Percentiles rank a stretch among this genome's conserved stretches.
Evolutionary conservation across 2,797 vertebrate species (phyloP).

Genomic region (Taenioides sp.): DNA sequence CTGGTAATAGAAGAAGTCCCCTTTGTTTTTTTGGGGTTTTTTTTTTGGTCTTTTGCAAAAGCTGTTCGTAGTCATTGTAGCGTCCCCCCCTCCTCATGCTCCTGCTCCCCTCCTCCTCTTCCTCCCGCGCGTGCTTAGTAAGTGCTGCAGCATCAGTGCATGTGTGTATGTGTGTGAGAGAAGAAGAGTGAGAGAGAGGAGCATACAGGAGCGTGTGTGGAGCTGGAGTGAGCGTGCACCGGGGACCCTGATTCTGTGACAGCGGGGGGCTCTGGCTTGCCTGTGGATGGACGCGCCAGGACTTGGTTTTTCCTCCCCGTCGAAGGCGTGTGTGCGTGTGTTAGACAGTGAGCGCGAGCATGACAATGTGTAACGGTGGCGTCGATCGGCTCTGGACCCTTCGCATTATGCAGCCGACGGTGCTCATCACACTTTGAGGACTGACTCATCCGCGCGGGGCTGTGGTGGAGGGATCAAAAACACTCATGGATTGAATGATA

Average conservation of each 20-base stretch:
- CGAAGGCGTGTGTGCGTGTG: constrained; percentile 39
- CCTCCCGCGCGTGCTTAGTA: constrained; percentile 70
- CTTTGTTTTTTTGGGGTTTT: background rate
- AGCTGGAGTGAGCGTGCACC: constrained; percentile 62
- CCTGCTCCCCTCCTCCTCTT: constrained; percentile 60
- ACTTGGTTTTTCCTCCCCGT: constrained; percentile 26
- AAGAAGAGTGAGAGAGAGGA: constrained; percentile 35
- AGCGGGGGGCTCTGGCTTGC: constrained; percentile 46
- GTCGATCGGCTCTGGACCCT: constrained; percentile 65
- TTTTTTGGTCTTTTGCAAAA: constrained; percentile 37
- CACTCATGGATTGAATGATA: constrained; percentile 49
- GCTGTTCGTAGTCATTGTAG: constrained; percentile 54
- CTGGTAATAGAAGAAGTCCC: constrained; percentile 17
- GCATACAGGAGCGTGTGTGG: constrained; percentile 40
- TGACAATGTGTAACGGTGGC: constrained; percentile 59
- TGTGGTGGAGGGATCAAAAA: constrained; percentile 33
- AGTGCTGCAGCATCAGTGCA: constrained; percentile 77
- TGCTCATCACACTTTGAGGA: constrained; percentile 70
- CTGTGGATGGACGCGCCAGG: constrained; percentile 67
- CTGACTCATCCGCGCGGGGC: constrained; percentile 62
- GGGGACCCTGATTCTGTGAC: constrained; percentile 69
- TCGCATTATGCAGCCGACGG: constrained; percentile 65
- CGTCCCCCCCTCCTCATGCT: constrained; percentile 17
- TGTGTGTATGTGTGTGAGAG: constrained; percentile 61
- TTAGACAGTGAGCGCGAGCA: constrained; percentile 46